These are phyloP conservation scores for Hypomecis atomaria DNA, from an alignment of 2,888 invertebrate species.

Conservation along the genomic window DNA sequence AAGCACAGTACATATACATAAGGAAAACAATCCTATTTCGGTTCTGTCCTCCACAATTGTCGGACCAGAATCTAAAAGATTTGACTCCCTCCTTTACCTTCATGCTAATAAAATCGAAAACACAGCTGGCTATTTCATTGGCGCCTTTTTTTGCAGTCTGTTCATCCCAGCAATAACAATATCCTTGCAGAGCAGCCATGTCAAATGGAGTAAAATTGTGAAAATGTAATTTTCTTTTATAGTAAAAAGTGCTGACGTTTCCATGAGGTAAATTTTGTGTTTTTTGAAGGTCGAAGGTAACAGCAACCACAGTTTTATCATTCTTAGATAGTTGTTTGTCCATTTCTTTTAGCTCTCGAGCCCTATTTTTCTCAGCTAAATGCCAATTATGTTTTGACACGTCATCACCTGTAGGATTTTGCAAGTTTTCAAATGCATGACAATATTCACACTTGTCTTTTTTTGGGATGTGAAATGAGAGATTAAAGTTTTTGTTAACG, in stretches of 20 bases:
- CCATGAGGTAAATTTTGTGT: too few species aligned
- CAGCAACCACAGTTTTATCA: constrained; percentile 12
- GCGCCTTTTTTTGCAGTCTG: constrained; percentile 38
- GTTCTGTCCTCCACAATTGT: constrained; percentile 46
- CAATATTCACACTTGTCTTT: constrained; percentile 16
- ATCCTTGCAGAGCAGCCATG: constrained; percentile 6
- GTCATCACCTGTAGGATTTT: constrained; percentile 23
- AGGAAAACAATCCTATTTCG: too few species aligned
- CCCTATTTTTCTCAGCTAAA: constrained; percentile 20
- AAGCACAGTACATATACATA: too few species aligned
- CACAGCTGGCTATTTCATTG: constrained; percentile 33
- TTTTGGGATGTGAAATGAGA: too few species aligned
- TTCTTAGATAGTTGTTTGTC: constrained; percentile 19
- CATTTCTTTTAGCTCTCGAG: constrained; percentile 17
- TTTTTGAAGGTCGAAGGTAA: constrained; percentile 20
- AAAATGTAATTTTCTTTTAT: constrained; percentile 16
- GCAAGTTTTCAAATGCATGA: constrained; percentile 23
- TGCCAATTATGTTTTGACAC: constrained; percentile 12
- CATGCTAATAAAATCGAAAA: constrained; percentile 26
- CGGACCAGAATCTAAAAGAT: constrained; percentile 42
- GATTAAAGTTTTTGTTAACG: constrained; percentile 23
- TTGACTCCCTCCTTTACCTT: constrained; percentile 21
- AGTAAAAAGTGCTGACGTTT: constrained; percentile 12
- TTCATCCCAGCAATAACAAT: constrained; percentile 42
- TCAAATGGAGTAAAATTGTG: constrained; percentile 17